Base-by-base conservation (phyloP, 2,113 vertebrate species). In the Nibea albiflora region DNA sequence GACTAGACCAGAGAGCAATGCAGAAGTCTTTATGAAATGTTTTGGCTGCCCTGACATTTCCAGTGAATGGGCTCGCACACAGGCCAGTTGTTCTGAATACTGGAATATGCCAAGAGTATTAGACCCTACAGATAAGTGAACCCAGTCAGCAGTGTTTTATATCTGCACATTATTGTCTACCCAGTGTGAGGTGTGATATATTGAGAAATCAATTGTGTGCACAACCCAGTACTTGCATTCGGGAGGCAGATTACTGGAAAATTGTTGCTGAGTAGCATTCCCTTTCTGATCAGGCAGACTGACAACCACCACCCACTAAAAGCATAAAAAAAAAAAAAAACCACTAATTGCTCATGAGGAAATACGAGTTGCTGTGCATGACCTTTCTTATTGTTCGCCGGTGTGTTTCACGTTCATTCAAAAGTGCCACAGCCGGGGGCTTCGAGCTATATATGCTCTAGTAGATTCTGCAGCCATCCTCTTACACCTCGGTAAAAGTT, bases 11-110 rank as follows among this genome's bases (percentile, higher is more conserved):
- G 56, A 82, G 24, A 83, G 63, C 54, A 44, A 20, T 24, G 63
- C 54, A 79, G 6, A 61, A 62, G 67, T 70, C 65, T 76, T 70
- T 56, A 26, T 73, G 28, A 85, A 90, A 82, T 69, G 72, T 76
- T 86, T 81, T 82, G 66, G 68, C 28, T 42, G 62, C 65, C 44
- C 54, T 82, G 81, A 79, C 85, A 90, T 85, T 89, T 85, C 19
- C 73, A 83, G 24, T 69, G 53, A 86, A 89, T 73, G 53, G 65
- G 64, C 65, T 65, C 1, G 2, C 61, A 58, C 50, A 64, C 22
- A 62, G 64, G 68, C 54, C 47, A 52, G 46, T 77, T 68, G 57
- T 50, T 85, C 58, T 72, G 70, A 78, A 85, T 76, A 60, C 65
- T 20, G 3, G 11, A 65, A 53, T 52, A 64, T 75, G 69, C 56